Percentiles rank a stretch among this genome's conserved stretches.
These are phyloP conservation scores for Drosophila peninsularis DNA, from an alignment of 2,888 invertebrate genomes.

Conservation along the genomic window DNA sequence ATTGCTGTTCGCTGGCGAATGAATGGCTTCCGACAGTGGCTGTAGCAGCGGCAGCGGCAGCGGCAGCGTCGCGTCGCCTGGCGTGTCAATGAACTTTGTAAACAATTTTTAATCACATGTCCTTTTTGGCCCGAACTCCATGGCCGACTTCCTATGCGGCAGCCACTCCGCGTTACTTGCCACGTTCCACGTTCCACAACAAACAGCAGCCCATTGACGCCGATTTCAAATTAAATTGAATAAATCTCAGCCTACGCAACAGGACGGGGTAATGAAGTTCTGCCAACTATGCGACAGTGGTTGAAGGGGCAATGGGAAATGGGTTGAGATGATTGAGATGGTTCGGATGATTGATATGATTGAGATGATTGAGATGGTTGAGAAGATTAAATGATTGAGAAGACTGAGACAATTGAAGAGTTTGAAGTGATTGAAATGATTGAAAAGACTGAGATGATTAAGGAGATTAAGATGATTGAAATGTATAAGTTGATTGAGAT, in stretches of 20 bases:
- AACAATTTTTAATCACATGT: conserved; percentile 80
- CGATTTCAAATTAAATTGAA: conserved; percentile 76
- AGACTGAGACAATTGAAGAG: no score
- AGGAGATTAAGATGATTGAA: no score
- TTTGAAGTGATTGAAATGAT: no score
- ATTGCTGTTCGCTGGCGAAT: conserved; percentile 39
- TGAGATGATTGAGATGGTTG: no score
- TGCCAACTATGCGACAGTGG: conserved; percentile 46
- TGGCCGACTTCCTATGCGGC: conserved; percentile 12
- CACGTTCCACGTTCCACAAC: conserved; percentile 13
- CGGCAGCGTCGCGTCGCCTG: background rate
- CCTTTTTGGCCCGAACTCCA: conserved; percentile 31
- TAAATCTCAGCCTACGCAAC: conserved; percentile 68
- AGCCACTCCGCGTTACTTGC: background rate
- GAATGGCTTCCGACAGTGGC: conserved; percentile 45
- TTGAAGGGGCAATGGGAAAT: background rate
- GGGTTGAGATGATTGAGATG: no score
- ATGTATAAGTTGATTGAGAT: no score
- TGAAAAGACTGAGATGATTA: no score
- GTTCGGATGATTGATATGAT: no score
- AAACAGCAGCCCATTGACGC: conserved; percentile 60
- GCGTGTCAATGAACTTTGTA: conserved; percentile 77
- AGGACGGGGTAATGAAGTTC: conserved; percentile 60
- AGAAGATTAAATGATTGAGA: no score
- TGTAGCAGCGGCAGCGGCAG: no score